phyloP scores from a whole-genome alignment of 64 coral and sea anemone genomes.

The Pachyseris speciosa region DNA sequence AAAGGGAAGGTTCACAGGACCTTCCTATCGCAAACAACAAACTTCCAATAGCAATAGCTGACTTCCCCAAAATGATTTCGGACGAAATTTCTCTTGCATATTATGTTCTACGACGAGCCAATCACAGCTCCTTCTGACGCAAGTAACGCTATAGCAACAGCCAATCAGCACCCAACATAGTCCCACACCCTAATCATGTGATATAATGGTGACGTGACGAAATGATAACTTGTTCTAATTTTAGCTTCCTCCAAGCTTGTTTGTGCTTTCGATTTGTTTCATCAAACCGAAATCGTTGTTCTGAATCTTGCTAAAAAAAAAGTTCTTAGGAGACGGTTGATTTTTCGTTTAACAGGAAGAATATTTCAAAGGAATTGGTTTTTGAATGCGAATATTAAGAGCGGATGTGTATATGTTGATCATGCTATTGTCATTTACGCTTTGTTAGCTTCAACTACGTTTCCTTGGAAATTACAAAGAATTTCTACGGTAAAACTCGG shows the following conservation, averaged over 20 bases:
- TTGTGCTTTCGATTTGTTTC: not conserved
- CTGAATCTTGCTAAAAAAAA: not conserved
- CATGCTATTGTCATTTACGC: constrained; percentile 34
- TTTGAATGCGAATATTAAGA: not conserved
- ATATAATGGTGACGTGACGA: constrained; percentile 6
- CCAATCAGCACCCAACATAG: constrained; percentile 60
- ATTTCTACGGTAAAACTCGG: not conserved
- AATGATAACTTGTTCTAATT: constrained; percentile 40
- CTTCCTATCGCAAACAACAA: not conserved
- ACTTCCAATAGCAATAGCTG: not conserved
- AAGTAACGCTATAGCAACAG: constrained; percentile 67
- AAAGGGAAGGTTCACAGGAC: not conserved
- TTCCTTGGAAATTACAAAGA: not conserved
- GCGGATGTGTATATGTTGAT: constrained; percentile 3
- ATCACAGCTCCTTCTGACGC: constrained; percentile 65
- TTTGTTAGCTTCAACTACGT: constrained; percentile 64
- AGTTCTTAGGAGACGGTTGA: not conserved
- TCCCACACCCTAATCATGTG: constrained; percentile 74
- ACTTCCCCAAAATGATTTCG: not conserved
- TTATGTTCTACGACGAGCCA: constrained; percentile 9
- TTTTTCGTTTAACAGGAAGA: not conserved
- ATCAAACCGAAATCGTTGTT: not conserved
- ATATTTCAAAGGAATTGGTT: constrained; percentile 28
- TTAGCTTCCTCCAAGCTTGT: not conserved
- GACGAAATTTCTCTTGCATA: not conserved